Conservation (phyloP, 2,797 vertebrate genomes). For the Morelia viridis region DNA sequence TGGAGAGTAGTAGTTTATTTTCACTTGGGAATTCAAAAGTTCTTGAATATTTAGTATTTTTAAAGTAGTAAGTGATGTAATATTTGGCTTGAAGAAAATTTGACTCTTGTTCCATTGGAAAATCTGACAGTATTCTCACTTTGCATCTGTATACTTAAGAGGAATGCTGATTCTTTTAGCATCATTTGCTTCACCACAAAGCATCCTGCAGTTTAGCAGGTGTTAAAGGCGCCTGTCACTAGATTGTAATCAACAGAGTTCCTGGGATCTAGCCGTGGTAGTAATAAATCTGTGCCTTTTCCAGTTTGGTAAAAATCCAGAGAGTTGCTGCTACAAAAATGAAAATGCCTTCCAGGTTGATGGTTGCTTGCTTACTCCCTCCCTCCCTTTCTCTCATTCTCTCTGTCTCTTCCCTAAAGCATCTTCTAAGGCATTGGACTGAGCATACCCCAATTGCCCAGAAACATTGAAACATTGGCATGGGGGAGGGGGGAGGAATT, state of each 20-base stretch:
- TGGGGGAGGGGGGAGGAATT: not conserved
- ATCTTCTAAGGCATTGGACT: constrained; percentile 31
- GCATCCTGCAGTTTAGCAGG: constrained; percentile 22
- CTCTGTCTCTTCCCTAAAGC: not conserved
- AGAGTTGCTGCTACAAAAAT: not conserved
- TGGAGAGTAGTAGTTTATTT: not conserved
- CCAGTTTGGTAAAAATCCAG: constrained; percentile 4
- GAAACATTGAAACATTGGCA: not conserved
- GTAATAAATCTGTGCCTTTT: constrained; percentile 16
- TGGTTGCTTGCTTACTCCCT: not conserved
- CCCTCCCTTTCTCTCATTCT: not conserved
- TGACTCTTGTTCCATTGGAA: constrained; percentile 20
- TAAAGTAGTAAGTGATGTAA: constrained; percentile 17
- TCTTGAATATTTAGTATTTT: constrained; percentile 16
- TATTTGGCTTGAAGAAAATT: constrained; percentile 30
- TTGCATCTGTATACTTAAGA: not conserved
- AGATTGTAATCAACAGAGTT: constrained; percentile 24
- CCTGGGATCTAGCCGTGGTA: constrained; percentile 30
- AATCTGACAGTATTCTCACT: not conserved
- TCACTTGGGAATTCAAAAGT: not conserved
- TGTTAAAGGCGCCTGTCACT: not conserved
- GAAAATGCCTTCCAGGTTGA: not conserved
- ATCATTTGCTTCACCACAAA: constrained; percentile 34
- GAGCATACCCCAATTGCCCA: constrained; percentile 23
- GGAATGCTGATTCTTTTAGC: constrained; percentile 39